Conservation (phyloP, 35 echinoderm and acorn worm species). For the Patiria miniata region DNA sequence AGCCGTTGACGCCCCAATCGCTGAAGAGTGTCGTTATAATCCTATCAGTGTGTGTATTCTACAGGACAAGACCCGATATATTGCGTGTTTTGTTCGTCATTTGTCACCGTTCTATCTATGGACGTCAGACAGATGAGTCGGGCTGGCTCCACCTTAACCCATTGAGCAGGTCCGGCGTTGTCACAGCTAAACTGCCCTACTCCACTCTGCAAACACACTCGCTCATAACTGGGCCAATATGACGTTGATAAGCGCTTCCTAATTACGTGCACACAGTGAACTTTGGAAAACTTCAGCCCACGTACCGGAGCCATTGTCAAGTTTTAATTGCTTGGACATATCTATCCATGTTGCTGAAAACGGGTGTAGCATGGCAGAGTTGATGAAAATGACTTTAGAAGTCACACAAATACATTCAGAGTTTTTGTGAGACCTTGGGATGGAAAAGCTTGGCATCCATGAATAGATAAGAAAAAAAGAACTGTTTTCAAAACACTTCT, state of each 20-base stretch:
- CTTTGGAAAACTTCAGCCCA: not conserved
- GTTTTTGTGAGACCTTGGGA: too few relatives aligned
- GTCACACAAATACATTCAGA: too few relatives aligned
- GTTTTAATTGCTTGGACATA: not conserved
- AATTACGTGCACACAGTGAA: constrained; percentile 22
- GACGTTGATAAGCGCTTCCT: constrained; percentile 23
- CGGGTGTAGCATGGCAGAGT: too few relatives aligned
- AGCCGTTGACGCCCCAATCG: too few relatives aligned
- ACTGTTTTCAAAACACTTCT: too few relatives aligned
- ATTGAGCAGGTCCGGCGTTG: not conserved
- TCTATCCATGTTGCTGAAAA: not conserved
- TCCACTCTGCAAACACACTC: constrained; percentile 9
- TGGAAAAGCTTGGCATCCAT: too few relatives aligned
- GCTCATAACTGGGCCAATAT: not conserved
- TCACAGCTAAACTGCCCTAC: constrained; percentile 2
- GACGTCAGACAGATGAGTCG: constrained; percentile 15
- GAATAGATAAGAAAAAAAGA: too few relatives aligned
- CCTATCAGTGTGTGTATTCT: not conserved
- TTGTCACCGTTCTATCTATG: constrained; percentile 17
- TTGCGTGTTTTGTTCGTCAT: constrained; percentile 20
- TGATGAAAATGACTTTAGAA: too few relatives aligned
- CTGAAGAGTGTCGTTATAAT: not conserved
- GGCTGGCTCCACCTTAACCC: constrained; percentile 4
- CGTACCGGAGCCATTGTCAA: not conserved
- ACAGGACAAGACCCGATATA: not conserved